Conservation (phyloP, 1,140 invertebrate genomes). For the Hylaeus volcanicus region DNA sequence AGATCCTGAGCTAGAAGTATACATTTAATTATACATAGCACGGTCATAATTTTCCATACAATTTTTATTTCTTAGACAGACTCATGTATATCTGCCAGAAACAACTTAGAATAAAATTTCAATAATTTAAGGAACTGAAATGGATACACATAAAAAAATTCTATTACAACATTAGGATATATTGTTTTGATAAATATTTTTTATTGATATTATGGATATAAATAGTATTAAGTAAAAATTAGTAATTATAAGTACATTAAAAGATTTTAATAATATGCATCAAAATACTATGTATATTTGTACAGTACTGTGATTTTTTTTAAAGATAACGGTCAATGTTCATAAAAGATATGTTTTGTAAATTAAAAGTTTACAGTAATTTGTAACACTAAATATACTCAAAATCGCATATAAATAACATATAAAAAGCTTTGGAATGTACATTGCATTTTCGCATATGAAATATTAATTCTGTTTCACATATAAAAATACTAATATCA, state of each 20-base stretch:
- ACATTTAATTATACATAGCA: not conserved
- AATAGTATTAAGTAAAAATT: not conserved
- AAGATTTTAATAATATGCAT: not conserved
- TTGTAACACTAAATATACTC: constrained; percentile 12
- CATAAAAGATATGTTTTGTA: constrained; percentile 13
- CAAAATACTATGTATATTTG: not conserved
- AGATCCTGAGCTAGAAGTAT: not conserved
- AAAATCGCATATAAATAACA: constrained; percentile 3
- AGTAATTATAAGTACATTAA: not conserved
- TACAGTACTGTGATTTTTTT: not conserved
- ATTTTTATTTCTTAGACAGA: not conserved
- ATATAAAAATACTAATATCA: constrained; percentile 36
- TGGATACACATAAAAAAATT: not conserved
- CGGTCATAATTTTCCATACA: not conserved
- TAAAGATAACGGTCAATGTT: not conserved
- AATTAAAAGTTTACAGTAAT: constrained; percentile 6
- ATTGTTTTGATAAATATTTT: constrained; percentile 18
- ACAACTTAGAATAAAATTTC: not conserved
- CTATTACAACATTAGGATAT: not conserved
- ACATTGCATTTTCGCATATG: constrained; percentile 7
- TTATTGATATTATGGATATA: not conserved
- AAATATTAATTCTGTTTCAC: constrained; percentile 6
- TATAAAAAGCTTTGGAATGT: constrained; percentile 29
- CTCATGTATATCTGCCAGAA: not conserved
- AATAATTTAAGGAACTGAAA: not conserved